Evolutionary conservation across 2,797 vertebrate genomes (phyloP).

Genomic region (Sebastes hubbsi): DNA sequence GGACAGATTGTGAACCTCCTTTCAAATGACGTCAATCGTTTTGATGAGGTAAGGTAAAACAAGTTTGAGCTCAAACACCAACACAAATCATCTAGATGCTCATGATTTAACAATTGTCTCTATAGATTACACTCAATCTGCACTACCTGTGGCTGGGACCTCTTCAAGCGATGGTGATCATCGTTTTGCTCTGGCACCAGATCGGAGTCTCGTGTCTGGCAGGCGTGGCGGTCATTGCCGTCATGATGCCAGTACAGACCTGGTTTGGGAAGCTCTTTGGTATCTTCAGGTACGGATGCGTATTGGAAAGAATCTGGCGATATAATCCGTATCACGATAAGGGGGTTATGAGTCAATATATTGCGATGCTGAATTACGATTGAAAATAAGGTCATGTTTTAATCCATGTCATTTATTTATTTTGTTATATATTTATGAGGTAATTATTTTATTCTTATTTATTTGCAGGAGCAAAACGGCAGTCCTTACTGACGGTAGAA

Average conservation of each 20-base stretch:
- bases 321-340: too few relatives aligned
- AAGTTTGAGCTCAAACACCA: neutral
- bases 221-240: slow-evolving; percentile 84
- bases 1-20: slow-evolving; percentile 96
- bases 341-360: too few relatives aligned
- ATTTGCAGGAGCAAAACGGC: slow-evolving; percentile 86
- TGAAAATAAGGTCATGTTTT: neutral
- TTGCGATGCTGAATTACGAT: too few relatives aligned
- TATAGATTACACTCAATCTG: slow-evolving; percentile 88
- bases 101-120: neutral
- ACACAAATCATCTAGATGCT: neutral
- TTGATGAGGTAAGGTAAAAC: slow-evolving; percentile 87
- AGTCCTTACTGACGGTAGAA: slow-evolving; percentile 86
- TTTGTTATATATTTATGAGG: neutral
- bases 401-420: neutral
- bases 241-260: slow-evolving; percentile 91
- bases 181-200: slow-evolving; percentile 89
- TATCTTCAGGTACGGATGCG: slow-evolving; percentile 83
- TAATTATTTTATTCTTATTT: neutral
- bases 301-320: too few relatives aligned
- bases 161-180: slow-evolving; percentile 86
- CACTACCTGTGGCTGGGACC: slow-evolving; percentile 94
- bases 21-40: slow-evolving; percentile 94
- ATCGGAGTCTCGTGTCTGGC: slow-evolving; percentile 91
- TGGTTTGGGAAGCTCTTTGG: slow-evolving; percentile 91